phyloP scores from a whole-genome alignment of 2,113 vertebrate species.

The Myrmecophaga tridactyla region DNA sequence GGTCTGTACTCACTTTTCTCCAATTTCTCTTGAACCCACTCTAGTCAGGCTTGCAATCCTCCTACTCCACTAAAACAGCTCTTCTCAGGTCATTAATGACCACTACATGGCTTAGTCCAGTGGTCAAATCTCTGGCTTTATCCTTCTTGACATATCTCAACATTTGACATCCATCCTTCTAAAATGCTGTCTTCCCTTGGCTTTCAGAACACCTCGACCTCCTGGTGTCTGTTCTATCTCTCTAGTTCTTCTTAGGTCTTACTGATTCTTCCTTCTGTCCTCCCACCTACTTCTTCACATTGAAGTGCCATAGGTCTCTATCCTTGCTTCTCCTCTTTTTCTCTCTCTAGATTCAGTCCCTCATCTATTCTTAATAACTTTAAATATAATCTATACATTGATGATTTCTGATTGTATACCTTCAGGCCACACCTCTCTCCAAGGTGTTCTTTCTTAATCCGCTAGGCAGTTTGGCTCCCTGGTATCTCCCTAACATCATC shows the following conservation, averaged over 20 bases:
- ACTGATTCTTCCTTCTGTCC: neutral
- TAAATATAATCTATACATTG: neutral
- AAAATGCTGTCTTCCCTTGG: neutral
- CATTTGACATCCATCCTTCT: neutral
- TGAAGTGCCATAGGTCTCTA: neutral
- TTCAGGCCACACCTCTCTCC: neutral
- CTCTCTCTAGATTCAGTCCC: neutral
- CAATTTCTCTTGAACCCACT: neutral
- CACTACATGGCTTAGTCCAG: neutral
- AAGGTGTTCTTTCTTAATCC: neutral
- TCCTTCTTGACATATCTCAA: neutral
- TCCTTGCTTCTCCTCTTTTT: neutral
- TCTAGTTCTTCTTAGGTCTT: neutral
- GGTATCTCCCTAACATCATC: neutral
- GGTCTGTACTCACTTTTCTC: neutral
- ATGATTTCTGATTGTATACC: neutral
- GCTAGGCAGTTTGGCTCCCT: neutral
- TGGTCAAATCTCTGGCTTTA: neutral
- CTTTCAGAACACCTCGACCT: neutral
- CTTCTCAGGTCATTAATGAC: neutral
- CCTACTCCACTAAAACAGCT: neutral
- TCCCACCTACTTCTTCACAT: neutral
- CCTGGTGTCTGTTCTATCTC: neutral
- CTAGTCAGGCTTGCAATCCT: neutral
- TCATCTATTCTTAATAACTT: slow-evolving; percentile 20